These are phyloP conservation scores for Drosophila lini DNA, from an alignment of 1,140 invertebrate genomes.

Conservation along the genomic window DNA sequence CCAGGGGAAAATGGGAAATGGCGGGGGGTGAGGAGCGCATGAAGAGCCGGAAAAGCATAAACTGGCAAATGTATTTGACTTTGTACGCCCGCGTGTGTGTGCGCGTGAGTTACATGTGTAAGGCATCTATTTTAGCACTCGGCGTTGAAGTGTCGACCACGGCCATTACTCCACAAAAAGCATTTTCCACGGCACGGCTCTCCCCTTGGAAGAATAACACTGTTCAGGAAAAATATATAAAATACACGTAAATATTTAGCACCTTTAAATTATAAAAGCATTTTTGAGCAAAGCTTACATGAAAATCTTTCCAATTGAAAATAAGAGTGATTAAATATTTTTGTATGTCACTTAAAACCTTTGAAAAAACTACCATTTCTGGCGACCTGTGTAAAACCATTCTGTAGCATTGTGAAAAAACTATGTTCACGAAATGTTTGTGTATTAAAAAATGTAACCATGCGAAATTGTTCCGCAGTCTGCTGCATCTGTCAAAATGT, in stretches of 20 bases:
- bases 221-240: background rate
- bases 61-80: conserved; percentile 47
- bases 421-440: conserved; percentile 49
- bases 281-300: too few species aligned
- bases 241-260: background rate
- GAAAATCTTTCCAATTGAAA: too few species aligned
- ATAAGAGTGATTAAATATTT: too few species aligned
- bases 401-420: conserved; percentile 34
- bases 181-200: conserved; percentile 10
- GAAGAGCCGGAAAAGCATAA: conserved; percentile 31
- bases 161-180: conserved; percentile 3
- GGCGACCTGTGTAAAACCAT: background rate
- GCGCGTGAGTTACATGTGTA: conserved; percentile 40
- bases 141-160: conserved; percentile 28
- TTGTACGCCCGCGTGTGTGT: conserved; percentile 4
- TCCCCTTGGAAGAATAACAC: background rate
- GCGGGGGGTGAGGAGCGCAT: background rate
- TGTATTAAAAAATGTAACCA: conserved; percentile 50
- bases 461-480: conserved; percentile 52
- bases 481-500: conserved; percentile 48
- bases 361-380: background rate
- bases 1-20: conserved; percentile 22
- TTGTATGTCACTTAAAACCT: background rate
- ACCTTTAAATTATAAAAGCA: background rate
- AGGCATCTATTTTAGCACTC: conserved; percentile 51